phyloP scores from a whole-genome alignment of 2,888 invertebrate genomes.

The Aleiodes testaceus region DNA sequence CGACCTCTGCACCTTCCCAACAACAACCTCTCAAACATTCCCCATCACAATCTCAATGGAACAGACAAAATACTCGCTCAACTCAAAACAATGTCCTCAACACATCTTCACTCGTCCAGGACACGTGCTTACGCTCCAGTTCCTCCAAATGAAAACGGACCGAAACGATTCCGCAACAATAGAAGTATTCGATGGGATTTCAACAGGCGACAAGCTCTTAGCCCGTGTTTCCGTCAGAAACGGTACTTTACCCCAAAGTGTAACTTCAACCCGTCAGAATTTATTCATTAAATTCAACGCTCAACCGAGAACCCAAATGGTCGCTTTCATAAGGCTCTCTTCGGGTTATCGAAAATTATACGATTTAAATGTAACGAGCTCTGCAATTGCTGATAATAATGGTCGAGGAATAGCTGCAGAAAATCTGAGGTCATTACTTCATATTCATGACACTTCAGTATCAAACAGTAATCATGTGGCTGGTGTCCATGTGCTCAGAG shows the following conservation, averaged over 20 bases:
- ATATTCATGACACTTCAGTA: conserved; percentile 87
- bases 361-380: conserved; percentile 90
- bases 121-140: conserved; percentile 89
- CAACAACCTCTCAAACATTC: conserved; percentile 88
- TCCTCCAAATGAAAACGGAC: conserved; percentile 86
- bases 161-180: conserved; percentile 83
- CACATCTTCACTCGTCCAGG: conserved; percentile 85
- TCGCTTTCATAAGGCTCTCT: conserved; percentile 85
- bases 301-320: conserved; percentile 81
- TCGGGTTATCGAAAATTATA: conserved; percentile 84
- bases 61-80: conserved; percentile 83
- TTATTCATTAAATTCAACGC: conserved; percentile 87
- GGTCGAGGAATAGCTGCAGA: conserved; percentile 97
- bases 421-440: conserved; percentile 91
- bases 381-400: conserved; percentile 89
- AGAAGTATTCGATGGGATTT: conserved; percentile 86
- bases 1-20: conserved; percentile 90
- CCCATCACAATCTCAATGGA: conserved; percentile 88
- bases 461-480: conserved; percentile 92
- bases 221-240: conserved; percentile 85
- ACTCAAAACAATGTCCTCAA: conserved; percentile 81
- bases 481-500: conserved; percentile 91
- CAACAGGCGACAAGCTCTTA: conserved; percentile 81
- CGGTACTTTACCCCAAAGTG: conserved; percentile 89
- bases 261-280: conserved; percentile 86